Percentiles rank a stretch among this genome's conserved stretches.
Conservation (phyloP, 2,113 vertebrate genomes). For the Aspidoscelis tigris region DNA sequence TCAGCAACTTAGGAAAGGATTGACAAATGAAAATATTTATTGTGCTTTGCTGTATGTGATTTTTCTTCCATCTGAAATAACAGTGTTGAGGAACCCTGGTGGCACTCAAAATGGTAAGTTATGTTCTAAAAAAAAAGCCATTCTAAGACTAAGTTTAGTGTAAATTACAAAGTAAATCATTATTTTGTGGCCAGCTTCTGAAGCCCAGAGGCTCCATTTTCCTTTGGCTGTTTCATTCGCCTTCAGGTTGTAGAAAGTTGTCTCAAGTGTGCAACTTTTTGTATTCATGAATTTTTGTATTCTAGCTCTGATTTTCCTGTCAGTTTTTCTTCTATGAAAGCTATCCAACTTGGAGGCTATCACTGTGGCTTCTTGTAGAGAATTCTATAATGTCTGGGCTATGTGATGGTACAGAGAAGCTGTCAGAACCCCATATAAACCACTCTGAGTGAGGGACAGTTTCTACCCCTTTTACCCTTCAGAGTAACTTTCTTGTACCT, state of each 20-base stretch:
- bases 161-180: no score
- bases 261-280: no score
- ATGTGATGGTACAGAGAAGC: not conserved
- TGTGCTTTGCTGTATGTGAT: not conserved
- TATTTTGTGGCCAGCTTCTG: no score
- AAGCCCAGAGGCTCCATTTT: no score
- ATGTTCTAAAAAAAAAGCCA: not conserved
- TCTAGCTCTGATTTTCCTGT: not conserved
- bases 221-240: no score
- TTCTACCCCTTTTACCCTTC: not conserved
- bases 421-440: not conserved
- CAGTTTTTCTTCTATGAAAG: not conserved
- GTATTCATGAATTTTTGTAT: no score
- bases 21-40: not conserved
- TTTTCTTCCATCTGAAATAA: not conserved
- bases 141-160: conserved; percentile 3
- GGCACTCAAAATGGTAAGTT: not conserved
- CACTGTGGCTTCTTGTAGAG: not conserved
- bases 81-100: not conserved
- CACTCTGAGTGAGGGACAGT: not conserved
- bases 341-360: not conserved
- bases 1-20: conserved; percentile 4
- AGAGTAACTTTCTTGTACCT: not conserved
- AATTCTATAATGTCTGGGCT: not conserved
- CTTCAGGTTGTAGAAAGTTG: no score